Evolutionary conservation across 2,113 vertebrate species (phyloP).

Genomic region (Pseudorasbora parva): DNA sequence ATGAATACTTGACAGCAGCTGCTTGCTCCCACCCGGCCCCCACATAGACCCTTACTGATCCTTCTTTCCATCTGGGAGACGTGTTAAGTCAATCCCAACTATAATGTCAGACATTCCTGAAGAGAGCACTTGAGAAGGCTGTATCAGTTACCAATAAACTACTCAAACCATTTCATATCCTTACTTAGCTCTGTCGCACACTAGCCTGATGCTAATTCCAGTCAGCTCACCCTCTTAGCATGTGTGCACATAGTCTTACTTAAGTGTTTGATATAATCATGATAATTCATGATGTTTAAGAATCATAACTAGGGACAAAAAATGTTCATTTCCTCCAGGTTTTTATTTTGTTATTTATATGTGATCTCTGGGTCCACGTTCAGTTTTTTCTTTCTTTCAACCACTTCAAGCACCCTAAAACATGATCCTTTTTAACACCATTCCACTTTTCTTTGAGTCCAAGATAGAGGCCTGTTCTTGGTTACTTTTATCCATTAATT

Average conservation of each 20-base stretch:
- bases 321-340: neutral
- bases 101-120: conserved; percentile 58
- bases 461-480: neutral
- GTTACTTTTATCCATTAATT: neutral
- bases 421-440: neutral
- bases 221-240: conserved; percentile 45
- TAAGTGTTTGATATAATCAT: neutral
- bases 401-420: neutral
- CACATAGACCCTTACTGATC: conserved; percentile 35
- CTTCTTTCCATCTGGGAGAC: conserved; percentile 55
- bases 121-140: conserved; percentile 44
- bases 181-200: conserved; percentile 39
- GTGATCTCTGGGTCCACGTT: neutral
- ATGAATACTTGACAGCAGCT: conserved; percentile 48
- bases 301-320: neutral
- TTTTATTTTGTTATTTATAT: neutral
- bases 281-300: neutral
- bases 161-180: conserved; percentile 14
- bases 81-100: conserved; percentile 58
- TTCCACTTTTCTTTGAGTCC: neutral
- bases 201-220: conserved; percentile 45
- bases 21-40: conserved; percentile 9
- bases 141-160: conserved; percentile 43
- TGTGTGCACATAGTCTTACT: neutral
- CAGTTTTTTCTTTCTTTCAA: neutral